Conservation (phyloP, 2,888 invertebrate genomes). For the Papilio gigon region DNA sequence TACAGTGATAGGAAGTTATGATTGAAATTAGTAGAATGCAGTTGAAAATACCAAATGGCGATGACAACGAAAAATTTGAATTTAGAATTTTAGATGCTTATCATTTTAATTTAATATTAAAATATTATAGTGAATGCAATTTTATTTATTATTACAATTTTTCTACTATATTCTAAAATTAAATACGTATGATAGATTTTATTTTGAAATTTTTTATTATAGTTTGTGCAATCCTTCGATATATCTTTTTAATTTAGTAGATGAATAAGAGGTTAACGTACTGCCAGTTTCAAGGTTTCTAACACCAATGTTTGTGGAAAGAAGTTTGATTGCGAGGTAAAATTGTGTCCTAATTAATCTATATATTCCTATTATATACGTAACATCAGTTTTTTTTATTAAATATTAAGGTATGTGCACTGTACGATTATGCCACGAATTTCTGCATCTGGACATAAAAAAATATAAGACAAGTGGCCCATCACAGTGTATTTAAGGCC, state of each 20-base stretch:
- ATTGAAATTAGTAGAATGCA: conserved; percentile 24
- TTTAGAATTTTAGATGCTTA: conserved; percentile 26
- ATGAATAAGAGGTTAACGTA: conserved; percentile 64
- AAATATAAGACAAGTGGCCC: background rate
- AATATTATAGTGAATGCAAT: conserved; percentile 17
- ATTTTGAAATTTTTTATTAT: conserved; percentile 60
- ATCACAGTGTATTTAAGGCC: conserved; percentile 2
- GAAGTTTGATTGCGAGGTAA: conserved; percentile 57
- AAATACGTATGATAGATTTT: conserved; percentile 63
- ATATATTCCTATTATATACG: conserved; percentile 49
- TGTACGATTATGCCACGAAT: background rate
- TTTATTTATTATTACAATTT: conserved; percentile 52
- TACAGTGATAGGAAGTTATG: background rate
- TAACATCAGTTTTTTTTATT: conserved; percentile 41
- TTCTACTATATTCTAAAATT: conserved; percentile 51
- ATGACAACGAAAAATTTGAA: conserved; percentile 38
- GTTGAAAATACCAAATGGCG: conserved; percentile 35
- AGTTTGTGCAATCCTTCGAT: conserved; percentile 61
- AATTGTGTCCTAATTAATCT: conserved; percentile 57
- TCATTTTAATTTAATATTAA: conserved; percentile 42
- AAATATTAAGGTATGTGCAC: conserved; percentile 12
- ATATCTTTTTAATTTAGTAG: conserved; percentile 50
- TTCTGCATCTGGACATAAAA: background rate
- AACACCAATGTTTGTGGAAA: conserved; percentile 68
- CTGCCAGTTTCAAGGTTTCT: conserved; percentile 78